phyloP scores from a whole-genome alignment of 1,140 invertebrate species.

The Lepidurus apus region DNA sequence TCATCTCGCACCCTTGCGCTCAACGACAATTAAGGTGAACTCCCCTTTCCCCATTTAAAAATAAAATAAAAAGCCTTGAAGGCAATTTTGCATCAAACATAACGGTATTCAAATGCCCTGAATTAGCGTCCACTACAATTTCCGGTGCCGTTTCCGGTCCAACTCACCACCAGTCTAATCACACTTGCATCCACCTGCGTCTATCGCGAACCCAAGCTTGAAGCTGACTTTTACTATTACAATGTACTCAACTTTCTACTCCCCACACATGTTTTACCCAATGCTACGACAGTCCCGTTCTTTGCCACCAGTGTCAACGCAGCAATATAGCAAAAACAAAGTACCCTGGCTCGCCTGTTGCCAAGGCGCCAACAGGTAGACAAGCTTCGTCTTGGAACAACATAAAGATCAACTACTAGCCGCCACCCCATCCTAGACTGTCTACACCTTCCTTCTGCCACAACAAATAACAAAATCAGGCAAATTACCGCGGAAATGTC shows the following conservation, averaged over 20 bases:
- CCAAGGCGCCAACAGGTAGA: conserved; percentile 3
- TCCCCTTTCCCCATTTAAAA: not conserved
- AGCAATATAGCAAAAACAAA: not conserved
- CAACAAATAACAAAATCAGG: not conserved
- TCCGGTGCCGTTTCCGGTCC: not conserved
- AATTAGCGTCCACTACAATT: not conserved
- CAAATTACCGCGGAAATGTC: not conserved
- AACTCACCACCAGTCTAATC: not conserved
- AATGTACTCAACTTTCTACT: not conserved
- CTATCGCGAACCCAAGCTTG: not conserved
- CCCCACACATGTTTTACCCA: not conserved
- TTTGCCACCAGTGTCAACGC: not conserved
- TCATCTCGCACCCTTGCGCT: not conserved
- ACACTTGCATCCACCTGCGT: not conserved
- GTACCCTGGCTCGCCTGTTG: not conserved
- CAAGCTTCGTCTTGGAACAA: not conserved
- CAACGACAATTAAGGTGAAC: not conserved
- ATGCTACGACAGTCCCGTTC: not conserved
- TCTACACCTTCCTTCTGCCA: no score
- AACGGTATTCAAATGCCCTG: conserved; percentile 8
- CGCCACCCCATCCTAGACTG: not conserved
- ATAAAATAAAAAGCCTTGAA: not conserved
- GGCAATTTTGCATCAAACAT: conserved; percentile 3
- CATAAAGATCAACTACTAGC: not conserved
- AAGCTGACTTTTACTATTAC: not conserved